Evolutionary conservation across 1,140 invertebrate species (phyloP).

Genomic region (Tyrophagus putrescentiae): DNA sequence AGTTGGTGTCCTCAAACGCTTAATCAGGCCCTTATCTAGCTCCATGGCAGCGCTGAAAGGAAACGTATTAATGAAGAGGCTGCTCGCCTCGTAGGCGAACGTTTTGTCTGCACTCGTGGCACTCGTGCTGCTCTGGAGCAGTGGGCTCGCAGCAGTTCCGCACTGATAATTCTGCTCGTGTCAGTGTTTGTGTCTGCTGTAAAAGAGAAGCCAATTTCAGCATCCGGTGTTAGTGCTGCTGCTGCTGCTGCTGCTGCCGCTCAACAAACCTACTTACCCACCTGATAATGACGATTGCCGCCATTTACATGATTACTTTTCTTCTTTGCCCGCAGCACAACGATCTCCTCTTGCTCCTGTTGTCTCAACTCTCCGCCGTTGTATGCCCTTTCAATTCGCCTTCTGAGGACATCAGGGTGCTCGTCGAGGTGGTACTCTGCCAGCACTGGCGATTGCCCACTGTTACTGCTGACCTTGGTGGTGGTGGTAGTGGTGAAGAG

Average conservation of each 20-base stretch:
- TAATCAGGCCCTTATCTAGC: not conserved
- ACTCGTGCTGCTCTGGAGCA: too few species aligned
- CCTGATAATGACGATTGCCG: not conserved
- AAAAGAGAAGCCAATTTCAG: too few species aligned
- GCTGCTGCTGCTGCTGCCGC: not conserved
- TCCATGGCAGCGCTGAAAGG: not conserved
- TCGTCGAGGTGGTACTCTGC: not conserved
- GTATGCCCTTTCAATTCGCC: not conserved
- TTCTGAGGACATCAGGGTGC: not conserved
- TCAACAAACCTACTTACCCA: too few species aligned
- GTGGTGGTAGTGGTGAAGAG: not conserved
- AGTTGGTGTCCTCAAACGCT: not conserved
- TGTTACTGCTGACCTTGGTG: too few species aligned
- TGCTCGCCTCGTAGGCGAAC: not conserved
- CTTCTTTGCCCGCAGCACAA: not conserved
- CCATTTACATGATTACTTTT: too few species aligned
- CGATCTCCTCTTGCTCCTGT: too few species aligned
- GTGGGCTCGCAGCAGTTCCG: too few species aligned
- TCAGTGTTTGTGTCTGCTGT: too few species aligned
- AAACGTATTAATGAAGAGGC: not conserved
- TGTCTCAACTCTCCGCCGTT: too few species aligned
- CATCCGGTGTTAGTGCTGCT: not conserved
- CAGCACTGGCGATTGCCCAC: too few species aligned
- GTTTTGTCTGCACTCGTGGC: too few species aligned
- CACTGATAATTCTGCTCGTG: too few species aligned